Base-by-base conservation (phyloP, 2,888 invertebrate species). In the Fissipunctia ypsillon region DNA sequence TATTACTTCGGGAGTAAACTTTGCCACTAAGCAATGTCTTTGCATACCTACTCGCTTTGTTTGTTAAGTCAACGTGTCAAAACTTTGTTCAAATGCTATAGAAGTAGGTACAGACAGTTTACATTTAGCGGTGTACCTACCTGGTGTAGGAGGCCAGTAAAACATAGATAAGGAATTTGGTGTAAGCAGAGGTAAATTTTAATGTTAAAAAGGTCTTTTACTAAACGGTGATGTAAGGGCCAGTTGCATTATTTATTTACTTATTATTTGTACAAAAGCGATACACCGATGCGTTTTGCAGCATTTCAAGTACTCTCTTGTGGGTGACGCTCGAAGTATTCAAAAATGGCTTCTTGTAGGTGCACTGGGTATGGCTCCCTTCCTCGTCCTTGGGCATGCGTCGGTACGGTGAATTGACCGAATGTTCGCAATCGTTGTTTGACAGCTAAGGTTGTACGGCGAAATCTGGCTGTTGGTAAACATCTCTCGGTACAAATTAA, bases 41-140 rank as follows among this genome's bases (percentile, higher is more conserved):
- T 31, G 31, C 31, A 35, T 69, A 56, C 31, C 28, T 69, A 56
- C 61, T 81, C 48, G 64, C 73, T 76, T 67, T 81, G 84, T 78
- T 76, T 69, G 72, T 65, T 63, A 48, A 69, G 80, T 67, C 69
- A 68, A 76, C 48, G 56, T 85, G 85, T 85, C 81, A 78, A 76
- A 84, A 83, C 73, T 78, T 84, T 68, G 73, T 59, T 66, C 54
- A 68, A 80, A 74, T 72, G 77, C 45, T 63, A 68, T n/a, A 22
- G 28, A 61, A 41, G 61, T 41, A 69, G 14, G 63, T 25, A 67
- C 43, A 63, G 50, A 68, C 52, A 52, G 25, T 52, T 69, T 73
- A 73, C 35, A 59, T 59, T 56, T 52, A 50, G 16, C 50, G 5
- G 16, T 48, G 35, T 56, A 56, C 9, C 31, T 56, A 56, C 9